phyloP scores from a whole-genome alignment of 2,888 invertebrate species.

The Himalopsyche kuldschensis region DNA sequence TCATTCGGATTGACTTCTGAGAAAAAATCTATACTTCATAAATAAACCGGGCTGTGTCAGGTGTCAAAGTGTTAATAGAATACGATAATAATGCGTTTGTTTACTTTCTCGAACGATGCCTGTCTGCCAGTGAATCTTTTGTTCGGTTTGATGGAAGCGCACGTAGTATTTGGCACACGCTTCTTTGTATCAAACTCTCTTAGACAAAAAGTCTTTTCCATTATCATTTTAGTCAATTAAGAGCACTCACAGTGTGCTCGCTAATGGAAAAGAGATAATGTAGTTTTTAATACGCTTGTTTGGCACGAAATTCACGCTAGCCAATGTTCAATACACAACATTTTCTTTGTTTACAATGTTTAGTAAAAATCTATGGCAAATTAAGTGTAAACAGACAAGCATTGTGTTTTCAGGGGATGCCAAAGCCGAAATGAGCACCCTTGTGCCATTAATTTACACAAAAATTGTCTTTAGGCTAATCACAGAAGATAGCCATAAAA shows the following conservation, averaged over 20 bases:
- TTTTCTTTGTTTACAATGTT: too few relatives aligned
- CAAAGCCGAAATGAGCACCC: too few relatives aligned
- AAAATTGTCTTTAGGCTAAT: too few relatives aligned
- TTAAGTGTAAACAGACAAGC: too few relatives aligned
- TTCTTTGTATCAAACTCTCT: neutral
- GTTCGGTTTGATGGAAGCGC: neutral
- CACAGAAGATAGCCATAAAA: too few relatives aligned
- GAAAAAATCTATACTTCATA: too few relatives aligned
- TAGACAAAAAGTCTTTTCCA: neutral
- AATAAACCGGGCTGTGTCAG: too few relatives aligned
- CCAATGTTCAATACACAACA: too few relatives aligned
- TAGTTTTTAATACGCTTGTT: neutral
- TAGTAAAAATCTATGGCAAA: too few relatives aligned
- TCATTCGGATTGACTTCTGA: too few relatives aligned
- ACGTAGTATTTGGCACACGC: neutral
- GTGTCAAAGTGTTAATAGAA: neutral
- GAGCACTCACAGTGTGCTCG: neutral
- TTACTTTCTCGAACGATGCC: neutral
- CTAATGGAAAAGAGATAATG: neutral
- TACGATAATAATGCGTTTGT: neutral
- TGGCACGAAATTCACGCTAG: neutral
- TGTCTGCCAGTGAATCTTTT: neutral
- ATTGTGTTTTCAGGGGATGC: too few relatives aligned
- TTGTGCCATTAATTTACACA: too few relatives aligned
- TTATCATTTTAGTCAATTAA: neutral